These are phyloP conservation scores for Zaprionus davidi DNA, from an alignment of 1,140 invertebrate genomes.

Conservation along the genomic window DNA sequence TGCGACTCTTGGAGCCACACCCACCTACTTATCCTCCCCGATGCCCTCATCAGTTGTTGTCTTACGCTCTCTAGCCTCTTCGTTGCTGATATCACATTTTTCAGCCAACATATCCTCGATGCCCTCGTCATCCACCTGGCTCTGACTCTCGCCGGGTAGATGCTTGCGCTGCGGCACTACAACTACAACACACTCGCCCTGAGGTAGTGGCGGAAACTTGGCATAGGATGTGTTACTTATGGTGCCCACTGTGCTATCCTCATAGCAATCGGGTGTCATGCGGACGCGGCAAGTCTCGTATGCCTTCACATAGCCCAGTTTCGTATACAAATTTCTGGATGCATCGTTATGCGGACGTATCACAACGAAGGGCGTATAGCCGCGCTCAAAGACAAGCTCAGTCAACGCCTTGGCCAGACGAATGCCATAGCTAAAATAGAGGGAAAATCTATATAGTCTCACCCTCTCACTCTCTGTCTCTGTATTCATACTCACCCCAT, in stretches of 20 bases:
- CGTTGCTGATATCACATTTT: slow-evolving; percentile 84
- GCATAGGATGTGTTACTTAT: slow-evolving; percentile 69
- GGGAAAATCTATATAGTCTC: neutral
- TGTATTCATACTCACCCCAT: slow-evolving; percentile 87
- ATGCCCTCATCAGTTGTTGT: slow-evolving; percentile 82
- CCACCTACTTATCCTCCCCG: slow-evolving; percentile 80
- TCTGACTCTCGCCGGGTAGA: slow-evolving; percentile 69
- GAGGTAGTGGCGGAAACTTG: slow-evolving; percentile 74
- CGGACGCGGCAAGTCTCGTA: slow-evolving; percentile 91
- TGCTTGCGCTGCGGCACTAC: slow-evolving; percentile 45
- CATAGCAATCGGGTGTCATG: slow-evolving; percentile 86
- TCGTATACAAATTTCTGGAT: slow-evolving; percentile 91
- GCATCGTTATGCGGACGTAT: slow-evolving; percentile 94
- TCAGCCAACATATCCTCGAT: slow-evolving; percentile 84
- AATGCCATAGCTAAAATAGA: slow-evolving; percentile 86
- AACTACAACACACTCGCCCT: slow-evolving; percentile 55
- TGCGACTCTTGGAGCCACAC: slow-evolving; percentile 44
- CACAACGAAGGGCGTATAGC: slow-evolving; percentile 93
- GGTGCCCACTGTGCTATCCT: slow-evolving; percentile 72
- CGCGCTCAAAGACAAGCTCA: slow-evolving; percentile 89
- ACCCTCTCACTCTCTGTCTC: neutral
- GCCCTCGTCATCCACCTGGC: slow-evolving; percentile 71
- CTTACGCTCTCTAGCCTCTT: slow-evolving; percentile 75
- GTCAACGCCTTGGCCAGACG: slow-evolving; percentile 88
- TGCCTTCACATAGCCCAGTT: slow-evolving; percentile 91